These are phyloP conservation scores for Syngnathus scovelli DNA, from an alignment of 2,113 vertebrate genomes.

Conservation along the genomic window DNA sequence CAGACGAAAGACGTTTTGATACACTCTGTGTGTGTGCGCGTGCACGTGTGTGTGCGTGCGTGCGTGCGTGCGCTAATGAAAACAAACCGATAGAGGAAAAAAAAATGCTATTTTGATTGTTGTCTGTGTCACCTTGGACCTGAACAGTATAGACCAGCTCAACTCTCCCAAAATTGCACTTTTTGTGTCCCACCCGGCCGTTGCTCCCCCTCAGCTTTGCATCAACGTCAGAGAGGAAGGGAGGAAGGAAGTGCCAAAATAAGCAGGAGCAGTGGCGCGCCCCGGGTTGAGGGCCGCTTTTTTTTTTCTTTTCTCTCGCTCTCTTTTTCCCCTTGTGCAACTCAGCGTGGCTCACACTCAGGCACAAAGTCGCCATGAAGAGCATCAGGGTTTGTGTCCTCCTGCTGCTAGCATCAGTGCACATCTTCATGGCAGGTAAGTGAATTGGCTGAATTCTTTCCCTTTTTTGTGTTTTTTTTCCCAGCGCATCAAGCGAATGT, in stretches of 20 bases:
- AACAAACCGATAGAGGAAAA: no score
- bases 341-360: conserved; percentile 12
- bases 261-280: conserved; percentile 35
- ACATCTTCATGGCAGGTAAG: conserved; percentile 42
- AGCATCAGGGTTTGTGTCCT: conserved; percentile 28
- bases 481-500: background rate
- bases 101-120: no score
- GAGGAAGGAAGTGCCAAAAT: conserved; percentile 64
- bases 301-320: no score
- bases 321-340: background rate
- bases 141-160: background rate
- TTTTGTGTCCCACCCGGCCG: background rate
- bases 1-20: no score
- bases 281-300: conserved; percentile 38
- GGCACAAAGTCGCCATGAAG: conserved; percentile 45
- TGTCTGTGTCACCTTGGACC: background rate
- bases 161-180: background rate
- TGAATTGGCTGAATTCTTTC: background rate
- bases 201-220: background rate
- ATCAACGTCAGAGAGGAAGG: conserved; percentile 39
- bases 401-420: conserved; percentile 30
- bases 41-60: no score
- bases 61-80: no score
- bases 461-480: background rate
- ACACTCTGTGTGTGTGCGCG: no score